phyloP scores from a whole-genome alignment of 2,113 vertebrate genomes.

The human region GRCh38 chr6:76815501-76816000 shows the following conservation, averaged over 20 bases:
- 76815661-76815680: not conserved
- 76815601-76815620: slow-evolving; percentile 11
- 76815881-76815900: not conserved
- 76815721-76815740: not conserved
- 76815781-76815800: not conserved
- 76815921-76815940: not conserved
- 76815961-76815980: not conserved
- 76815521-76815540: not conserved
- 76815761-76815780: not conserved
- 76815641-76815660: not conserved
- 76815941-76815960: not conserved
- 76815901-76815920: not conserved
- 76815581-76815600: slow-evolving; percentile 40
- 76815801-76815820: not conserved
- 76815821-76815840: not conserved
- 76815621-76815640: slow-evolving; percentile 7
- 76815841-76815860: not conserved
- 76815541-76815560: slow-evolving; percentile 32
- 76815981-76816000: not conserved
- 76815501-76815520: not conserved
- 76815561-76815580: slow-evolving; percentile 31
- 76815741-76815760: not conserved
- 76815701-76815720: not conserved
- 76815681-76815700: slow-evolving; percentile 6
- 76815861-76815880: not conserved